Percentiles rank a stretch among this genome's conserved stretches.
phyloP scores from a whole-genome alignment of 2,888 invertebrate genomes.

The Dastarcus helophoroides region DNA sequence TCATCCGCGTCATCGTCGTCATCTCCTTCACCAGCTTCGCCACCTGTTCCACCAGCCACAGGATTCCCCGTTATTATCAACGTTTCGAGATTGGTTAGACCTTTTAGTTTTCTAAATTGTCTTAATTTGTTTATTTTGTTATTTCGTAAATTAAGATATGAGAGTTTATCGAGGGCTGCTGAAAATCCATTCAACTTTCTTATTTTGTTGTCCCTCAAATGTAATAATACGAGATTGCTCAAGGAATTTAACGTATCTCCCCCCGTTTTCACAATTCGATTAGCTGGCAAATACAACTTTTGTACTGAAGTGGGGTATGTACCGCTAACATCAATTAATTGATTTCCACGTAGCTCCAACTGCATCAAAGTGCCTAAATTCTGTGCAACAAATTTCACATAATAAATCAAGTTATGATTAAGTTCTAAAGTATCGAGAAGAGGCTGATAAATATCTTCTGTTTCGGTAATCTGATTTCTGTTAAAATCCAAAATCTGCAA shows the following conservation, averaged over 20 bases:
- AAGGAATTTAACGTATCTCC: slow-evolving; percentile 39
- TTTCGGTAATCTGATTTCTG: slow-evolving; percentile 41
- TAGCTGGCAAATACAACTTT: slow-evolving; percentile 51
- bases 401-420: slow-evolving; percentile 34
- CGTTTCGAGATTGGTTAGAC: slow-evolving; percentile 39
- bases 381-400: slow-evolving; percentile 23
- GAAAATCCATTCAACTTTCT: slow-evolving; percentile 43
- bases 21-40: slow-evolving; percentile 15
- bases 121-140: slow-evolving; percentile 42
- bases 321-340: slow-evolving; percentile 36
- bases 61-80: slow-evolving; percentile 46
- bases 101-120: slow-evolving; percentile 44
- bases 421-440: slow-evolving; percentile 45
- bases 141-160: slow-evolving; percentile 46
- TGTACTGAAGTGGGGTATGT: slow-evolving; percentile 45
- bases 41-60: slow-evolving; percentile 21
- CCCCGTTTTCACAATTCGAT: slow-evolving; percentile 19
- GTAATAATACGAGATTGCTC: slow-evolving; percentile 52
- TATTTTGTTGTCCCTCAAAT: slow-evolving; percentile 58
- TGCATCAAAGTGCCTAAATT: slow-evolving; percentile 36
- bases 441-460: slow-evolving; percentile 43
- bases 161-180: slow-evolving; percentile 34
- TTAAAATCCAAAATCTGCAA: slow-evolving; percentile 50
- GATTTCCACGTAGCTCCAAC: slow-evolving; percentile 45
- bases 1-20: slow-evolving; percentile 16